Base-by-base conservation (phyloP, 2,113 vertebrate species). In the Dissostichus mawsoni region DNA sequence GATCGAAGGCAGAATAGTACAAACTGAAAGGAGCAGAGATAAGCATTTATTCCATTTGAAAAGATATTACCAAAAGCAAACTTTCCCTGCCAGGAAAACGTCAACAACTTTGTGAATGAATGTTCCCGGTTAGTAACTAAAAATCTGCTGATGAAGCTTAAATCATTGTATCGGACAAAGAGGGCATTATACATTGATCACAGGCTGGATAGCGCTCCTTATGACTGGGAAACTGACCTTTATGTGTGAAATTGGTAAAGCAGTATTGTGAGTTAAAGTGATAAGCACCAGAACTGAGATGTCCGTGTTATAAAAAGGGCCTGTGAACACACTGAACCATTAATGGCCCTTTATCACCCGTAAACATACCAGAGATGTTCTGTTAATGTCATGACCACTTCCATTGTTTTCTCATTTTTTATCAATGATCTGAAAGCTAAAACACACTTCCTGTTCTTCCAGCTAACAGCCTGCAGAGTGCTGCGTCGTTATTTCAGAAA, bases 401-500 rank as follows among this genome's bases (percentile, higher is more conserved):
- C 25, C 17, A 20, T 53, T 77, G 47, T 77, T 45, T 66, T 33
- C n/a, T 17, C 10, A 11, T 48, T 36, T 45, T 17, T n/a, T 16
- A 33, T 41, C 36, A 33, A 57, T 5, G 44, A 25, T 67, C 36
- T 29, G 6, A 8, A 18, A 3, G 11, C 13, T 4, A n/a, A 16
- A 45, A 23, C 48, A 8, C 16, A 48, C 53, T 44, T 66, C 68
- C 77, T 66, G n/a, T 41, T 72, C 61, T 41, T 51, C 61, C 52
- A 72, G 52, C 61, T 57, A 57, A 57, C 66, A 55, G 48, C 47
- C 33, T 53, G 48, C 57, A 44, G 18, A 20, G 47, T 3, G 8
- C 5, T 13, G n/a, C 2, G 8, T 14, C 0, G 20, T 36, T 51
- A 9, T 57, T 13, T 69, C 29, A 33, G 47, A 11, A 12, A 44